Percentiles rank a stretch among this genome's conserved stretches.
phyloP scores from a whole-genome alignment of 2,113 vertebrate species.

The Strix aluco region DNA sequence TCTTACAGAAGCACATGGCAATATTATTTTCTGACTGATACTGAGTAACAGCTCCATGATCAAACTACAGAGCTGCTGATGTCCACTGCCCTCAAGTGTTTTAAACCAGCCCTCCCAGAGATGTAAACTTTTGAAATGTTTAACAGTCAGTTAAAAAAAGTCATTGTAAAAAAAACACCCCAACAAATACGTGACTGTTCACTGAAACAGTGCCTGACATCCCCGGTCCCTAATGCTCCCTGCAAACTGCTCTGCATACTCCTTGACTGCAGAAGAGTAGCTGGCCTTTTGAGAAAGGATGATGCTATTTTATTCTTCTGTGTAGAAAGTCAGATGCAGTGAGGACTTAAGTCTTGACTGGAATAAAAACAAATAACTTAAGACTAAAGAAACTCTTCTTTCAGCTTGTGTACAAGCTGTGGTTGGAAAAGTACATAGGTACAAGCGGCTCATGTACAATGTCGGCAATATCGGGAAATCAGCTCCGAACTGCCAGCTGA shows the following conservation, averaged over 20 bases:
- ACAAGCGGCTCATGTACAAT: background rate
- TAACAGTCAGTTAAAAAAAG: background rate
- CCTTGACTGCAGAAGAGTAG: background rate
- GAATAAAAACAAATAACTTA: background rate
- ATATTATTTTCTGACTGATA: background rate
- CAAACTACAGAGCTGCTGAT: background rate
- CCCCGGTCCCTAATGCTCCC: rapidly evolving
- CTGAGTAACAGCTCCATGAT: background rate
- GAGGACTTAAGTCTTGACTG: background rate
- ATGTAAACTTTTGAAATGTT: background rate
- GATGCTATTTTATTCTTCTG: background rate
- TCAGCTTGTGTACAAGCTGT: background rate
- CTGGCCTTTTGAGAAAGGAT: background rate
- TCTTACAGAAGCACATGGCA: background rate
- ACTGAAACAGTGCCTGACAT: background rate
- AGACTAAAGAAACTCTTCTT: background rate
- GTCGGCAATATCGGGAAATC: background rate
- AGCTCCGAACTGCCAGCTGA: background rate
- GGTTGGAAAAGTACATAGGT: background rate
- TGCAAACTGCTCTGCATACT: background rate
- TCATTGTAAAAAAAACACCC: background rate
- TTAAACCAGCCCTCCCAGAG: background rate
- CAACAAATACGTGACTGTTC: background rate
- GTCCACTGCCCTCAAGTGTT: background rate
- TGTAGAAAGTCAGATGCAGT: background rate